Base-by-base conservation (phyloP, 2,888 invertebrate genomes). In the Cosmia pyralina region DNA sequence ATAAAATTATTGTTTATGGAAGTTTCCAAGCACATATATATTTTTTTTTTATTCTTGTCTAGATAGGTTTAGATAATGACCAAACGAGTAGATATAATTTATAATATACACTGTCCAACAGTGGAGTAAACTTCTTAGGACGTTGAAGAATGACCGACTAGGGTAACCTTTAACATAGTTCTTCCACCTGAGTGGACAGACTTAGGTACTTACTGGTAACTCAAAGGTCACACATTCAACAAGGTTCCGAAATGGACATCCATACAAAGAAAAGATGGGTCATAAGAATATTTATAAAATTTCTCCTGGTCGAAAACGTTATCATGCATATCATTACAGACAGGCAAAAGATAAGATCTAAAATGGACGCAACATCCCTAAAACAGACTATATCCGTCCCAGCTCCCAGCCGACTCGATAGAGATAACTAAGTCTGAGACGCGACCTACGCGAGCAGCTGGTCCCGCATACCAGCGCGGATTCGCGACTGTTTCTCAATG, bases 381-480 rank as follows among this genome's bases (percentile, higher is more conserved):
- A 76, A 79, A 73, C 80, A 58, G 69, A 77, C 79, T 87, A 86
- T 84, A 80, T 86, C 75, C 77, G 85, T 85, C 85, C 50, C 81
- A 79, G 64, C 53, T 85, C 85, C 50, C 81, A 79, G 64, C 53
- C 75, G 38, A 38, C 38, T 38, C 38, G 72, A n/a, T n/a, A n/a
- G n/a, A 86, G 79, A 85, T 86, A 86, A 72, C 83, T 79, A 66
- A 77, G 85, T 77, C 82, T 81, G 76, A 75, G 79, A 79, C 77
- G 79, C 38, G 38, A 38, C 38, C 38, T 38, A 38, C 38, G 38
- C 65, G 67, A 80, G 81, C 88, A 86, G 88, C 87, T 87, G 86
- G 86, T 75, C 69, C 48, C 65, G 71, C 88, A 86, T 87, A 86
- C 82, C 85, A 82, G n/a, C 48, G 81, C 74, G 72, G 41, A 82